phyloP scores from a whole-genome alignment of 2,113 vertebrate genomes.

The Centropus bengalensis region DNA sequence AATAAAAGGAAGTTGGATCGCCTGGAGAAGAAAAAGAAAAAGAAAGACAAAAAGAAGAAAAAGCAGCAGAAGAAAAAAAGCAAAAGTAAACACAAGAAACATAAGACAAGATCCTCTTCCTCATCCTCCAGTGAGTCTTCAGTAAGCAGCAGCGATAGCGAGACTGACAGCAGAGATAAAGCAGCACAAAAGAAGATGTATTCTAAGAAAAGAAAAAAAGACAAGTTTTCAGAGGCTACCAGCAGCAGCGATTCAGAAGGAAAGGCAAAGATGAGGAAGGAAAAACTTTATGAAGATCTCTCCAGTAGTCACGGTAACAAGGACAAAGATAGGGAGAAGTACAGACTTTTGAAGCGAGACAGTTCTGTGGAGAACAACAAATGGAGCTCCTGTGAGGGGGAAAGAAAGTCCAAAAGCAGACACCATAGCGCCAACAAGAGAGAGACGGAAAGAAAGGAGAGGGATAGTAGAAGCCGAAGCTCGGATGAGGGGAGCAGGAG shows the following conservation, averaged over 20 bases:
- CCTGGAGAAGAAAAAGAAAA: slow-evolving; percentile 91
- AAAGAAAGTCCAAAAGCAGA: slow-evolving; percentile 76
- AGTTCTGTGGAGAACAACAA: slow-evolving; percentile 64
- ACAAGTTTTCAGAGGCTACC: slow-evolving; percentile 76
- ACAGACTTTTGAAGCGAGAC: slow-evolving; percentile 58
- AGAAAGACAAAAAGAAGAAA: slow-evolving; percentile 84
- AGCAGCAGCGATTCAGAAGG: slow-evolving; percentile 77
- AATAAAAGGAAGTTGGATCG: slow-evolving; percentile 92
- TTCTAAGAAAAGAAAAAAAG: slow-evolving; percentile 82
- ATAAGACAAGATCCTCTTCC: slow-evolving; percentile 72
- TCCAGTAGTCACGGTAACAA: slow-evolving; percentile 71
- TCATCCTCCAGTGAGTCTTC: slow-evolving; percentile 78
- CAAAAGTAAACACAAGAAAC: slow-evolving; percentile 89
- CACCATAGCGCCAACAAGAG: slow-evolving; percentile 57
- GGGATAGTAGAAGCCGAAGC: slow-evolving; percentile 71
- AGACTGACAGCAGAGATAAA: slow-evolving; percentile 80
- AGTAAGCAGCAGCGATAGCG: slow-evolving; percentile 79
- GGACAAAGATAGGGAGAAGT: slow-evolving; percentile 68
- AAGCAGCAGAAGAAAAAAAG: slow-evolving; percentile 86
- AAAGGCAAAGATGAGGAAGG: slow-evolving; percentile 73
- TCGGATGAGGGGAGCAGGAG: slow-evolving; percentile 50
- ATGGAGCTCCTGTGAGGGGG: slow-evolving; percentile 61
- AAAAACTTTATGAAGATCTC: slow-evolving; percentile 72
- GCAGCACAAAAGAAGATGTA: slow-evolving; percentile 78
- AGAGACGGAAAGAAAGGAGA: slow-evolving; percentile 60